Evolutionary conservation across 2,888 invertebrate species (phyloP), one percentile per base, ranked within the genome.

Genomic region (Drosophila quasianomalipes): DNA sequence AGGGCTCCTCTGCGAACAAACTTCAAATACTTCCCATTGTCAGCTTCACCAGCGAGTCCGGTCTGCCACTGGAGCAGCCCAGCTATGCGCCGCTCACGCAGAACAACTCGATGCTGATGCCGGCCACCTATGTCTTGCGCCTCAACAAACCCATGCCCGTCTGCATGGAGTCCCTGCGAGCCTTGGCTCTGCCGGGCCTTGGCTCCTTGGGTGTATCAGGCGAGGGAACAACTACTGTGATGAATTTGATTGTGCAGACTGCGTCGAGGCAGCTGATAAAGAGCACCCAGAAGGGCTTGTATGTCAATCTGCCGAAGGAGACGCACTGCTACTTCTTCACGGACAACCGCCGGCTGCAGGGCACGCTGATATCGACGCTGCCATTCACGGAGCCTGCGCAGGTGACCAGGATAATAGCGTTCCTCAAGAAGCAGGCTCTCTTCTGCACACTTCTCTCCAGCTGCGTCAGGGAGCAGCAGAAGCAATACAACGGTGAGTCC

Each of bases 371-470:
- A 39, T 91, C 95, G 59, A 96, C 96, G 74, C 96, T 99, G 68
- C 98, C 98, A 0, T 99, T 99, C 94, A 98, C 97, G 0, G 98
- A 98, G 94, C 98, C 99, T 2, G 96, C 97, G 10, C 98, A 98
- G 93, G 98, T 98, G 70, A 96, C 98, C 57, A 96, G 96, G 91
- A 97, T 99, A 83, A 95, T 99, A 44, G 96, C 96, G 47, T 95
- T 96, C 77, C 94, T 99, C 22, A 95, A 98, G 5, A 98, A 98
- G 88, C 99, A 99, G 94, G 96, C 98, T 44, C 94, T 98, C 22
- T 98, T 99, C 94, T 99, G 98, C 93, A 96, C 97, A 26, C 95
- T 99, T 51, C 94, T 99, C 53, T 95, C 96, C 33, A 98, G 98
- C 93, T 98, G 98, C 93, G 97, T 99, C 58, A 95, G 99, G 35